Evolutionary conservation across 2,888 invertebrate species (phyloP).

Genomic region (Margaritifera margaritifera): DNA sequence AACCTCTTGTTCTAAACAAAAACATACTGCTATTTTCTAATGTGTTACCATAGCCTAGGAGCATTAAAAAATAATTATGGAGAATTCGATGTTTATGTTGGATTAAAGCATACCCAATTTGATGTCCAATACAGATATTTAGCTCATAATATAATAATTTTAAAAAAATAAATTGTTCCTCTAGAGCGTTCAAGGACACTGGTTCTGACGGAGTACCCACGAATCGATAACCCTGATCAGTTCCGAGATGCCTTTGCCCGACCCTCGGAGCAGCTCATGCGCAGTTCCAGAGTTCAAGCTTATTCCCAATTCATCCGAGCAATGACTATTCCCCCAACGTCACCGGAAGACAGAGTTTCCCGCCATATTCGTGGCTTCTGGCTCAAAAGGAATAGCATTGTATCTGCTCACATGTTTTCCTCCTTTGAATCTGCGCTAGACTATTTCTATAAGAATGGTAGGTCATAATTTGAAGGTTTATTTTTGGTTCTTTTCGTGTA

Average conservation of each 20-base stretch:
- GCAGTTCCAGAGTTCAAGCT: neutral
- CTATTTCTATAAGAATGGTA: constrained; percentile 14
- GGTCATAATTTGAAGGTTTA: too few species aligned
- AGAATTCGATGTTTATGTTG: too few species aligned
- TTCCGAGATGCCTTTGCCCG: constrained; percentile 35
- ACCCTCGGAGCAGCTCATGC: constrained; percentile 36
- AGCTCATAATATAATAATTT: too few species aligned
- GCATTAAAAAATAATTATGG: too few species aligned
- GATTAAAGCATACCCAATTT: too few species aligned
- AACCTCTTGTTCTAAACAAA: too few species aligned
- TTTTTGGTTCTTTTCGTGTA: too few species aligned
- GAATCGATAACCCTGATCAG: constrained; percentile 32
- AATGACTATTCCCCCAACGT: constrained; percentile 13
- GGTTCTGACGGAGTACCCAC: constrained; percentile 33
- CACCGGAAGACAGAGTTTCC: constrained; percentile 25
- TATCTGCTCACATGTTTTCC: constrained; percentile 30
- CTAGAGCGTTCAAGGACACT: constrained; percentile 11
- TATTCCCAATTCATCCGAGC: neutral
- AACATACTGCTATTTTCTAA: too few species aligned
- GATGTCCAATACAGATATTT: too few species aligned
- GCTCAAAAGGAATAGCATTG: constrained; percentile 36
- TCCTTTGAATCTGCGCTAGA: constrained; percentile 16
- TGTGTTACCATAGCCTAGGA: too few species aligned
- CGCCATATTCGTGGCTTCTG: constrained; percentile 32
- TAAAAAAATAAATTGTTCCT: too few species aligned